phyloP scores from a whole-genome alignment of 2,888 invertebrate genomes.

The Acholoe squamosa region DNA sequence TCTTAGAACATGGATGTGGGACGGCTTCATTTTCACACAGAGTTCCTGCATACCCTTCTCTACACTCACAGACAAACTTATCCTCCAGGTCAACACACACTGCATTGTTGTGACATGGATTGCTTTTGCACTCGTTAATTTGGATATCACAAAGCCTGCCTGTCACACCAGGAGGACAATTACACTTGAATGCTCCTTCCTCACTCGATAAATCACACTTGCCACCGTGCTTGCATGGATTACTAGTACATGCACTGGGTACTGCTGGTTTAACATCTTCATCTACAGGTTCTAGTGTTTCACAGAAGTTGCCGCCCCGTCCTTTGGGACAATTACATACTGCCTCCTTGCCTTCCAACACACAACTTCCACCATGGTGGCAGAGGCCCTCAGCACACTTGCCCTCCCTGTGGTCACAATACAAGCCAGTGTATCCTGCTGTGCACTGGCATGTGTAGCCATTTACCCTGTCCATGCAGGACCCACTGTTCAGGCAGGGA shows the following conservation, averaged over 20 bases:
- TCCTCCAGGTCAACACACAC: constrained; percentile 68
- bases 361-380: not conserved
- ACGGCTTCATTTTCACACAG: not conserved
- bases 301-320: constrained; percentile 23
- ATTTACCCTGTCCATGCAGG: constrained; percentile 91
- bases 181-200: constrained; percentile 83
- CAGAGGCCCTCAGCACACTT: not conserved
- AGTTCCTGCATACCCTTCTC: constrained; percentile 86
- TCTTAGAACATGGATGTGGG: not conserved
- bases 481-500: constrained; percentile 91
- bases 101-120: constrained; percentile 66
- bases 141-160: constrained; percentile 88
- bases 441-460: constrained; percentile 80
- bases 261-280: not conserved
- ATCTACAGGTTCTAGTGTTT: not conserved
- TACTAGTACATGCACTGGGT: constrained; percentile 85
- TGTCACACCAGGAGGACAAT: constrained; percentile 63
- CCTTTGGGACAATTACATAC: constrained; percentile 68
- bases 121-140: constrained; percentile 64
- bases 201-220: constrained; percentile 77
- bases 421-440: not conserved
- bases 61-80: constrained; percentile 83
- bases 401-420: not conserved
- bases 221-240: constrained; percentile 95
- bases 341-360: constrained; percentile 69